phyloP scores from a whole-genome alignment of 2,113 vertebrate species.

The Tamias sibiricus region DNA sequence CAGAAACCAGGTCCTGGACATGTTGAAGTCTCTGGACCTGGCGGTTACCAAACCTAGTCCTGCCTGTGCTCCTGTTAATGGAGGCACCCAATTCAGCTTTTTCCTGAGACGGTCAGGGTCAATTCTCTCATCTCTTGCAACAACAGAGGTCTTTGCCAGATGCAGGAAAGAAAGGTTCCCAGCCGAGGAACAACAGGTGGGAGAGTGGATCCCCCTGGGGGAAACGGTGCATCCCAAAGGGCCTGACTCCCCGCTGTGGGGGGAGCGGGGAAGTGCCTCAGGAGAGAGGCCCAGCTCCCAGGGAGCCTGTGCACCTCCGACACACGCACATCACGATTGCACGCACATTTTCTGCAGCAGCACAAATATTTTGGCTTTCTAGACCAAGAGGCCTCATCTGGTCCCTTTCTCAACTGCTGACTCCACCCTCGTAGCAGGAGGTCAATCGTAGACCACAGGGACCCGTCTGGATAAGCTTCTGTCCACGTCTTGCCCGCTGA shows the following conservation, averaged over 20 bases:
- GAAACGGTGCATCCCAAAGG: fast-evolving
- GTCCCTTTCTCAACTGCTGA: not conserved
- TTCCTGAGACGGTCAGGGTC: not conserved
- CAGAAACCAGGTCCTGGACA: no score
- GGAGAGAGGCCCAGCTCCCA: not conserved
- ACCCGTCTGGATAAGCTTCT: not conserved
- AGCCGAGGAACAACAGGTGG: not conserved
- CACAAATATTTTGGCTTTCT: not conserved
- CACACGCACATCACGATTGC: not conserved
- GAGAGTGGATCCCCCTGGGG: not conserved
- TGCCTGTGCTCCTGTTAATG: not conserved
- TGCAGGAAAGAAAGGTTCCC: not conserved
- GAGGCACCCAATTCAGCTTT: not conserved
- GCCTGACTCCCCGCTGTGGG: not conserved
- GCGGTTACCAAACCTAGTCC: not conserved
- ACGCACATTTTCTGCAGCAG: not conserved
- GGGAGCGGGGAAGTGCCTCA: not conserved
- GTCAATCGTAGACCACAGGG: not conserved
- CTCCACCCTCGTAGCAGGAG: not conserved
- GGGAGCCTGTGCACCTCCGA: not conserved
- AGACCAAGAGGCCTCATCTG: not conserved
- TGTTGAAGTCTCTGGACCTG: no score
- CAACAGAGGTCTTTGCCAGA: not conserved
- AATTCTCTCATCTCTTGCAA: not conserved
- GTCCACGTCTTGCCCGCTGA: not conserved